phyloP scores from a whole-genome alignment of 2,888 invertebrate species.

The Myathropa florea region DNA sequence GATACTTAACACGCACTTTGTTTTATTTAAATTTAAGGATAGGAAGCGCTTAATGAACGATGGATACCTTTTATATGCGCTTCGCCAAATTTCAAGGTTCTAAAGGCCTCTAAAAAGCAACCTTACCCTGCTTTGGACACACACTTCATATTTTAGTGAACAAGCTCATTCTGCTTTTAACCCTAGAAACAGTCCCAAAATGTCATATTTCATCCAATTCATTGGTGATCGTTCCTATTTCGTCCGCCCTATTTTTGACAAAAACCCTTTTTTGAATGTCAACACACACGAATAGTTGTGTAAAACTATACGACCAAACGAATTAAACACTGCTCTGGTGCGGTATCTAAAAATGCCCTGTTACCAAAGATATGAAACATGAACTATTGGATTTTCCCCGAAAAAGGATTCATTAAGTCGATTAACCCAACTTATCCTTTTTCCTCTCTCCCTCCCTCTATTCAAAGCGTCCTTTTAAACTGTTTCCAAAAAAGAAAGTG shows the following conservation, averaged over 20 bases:
- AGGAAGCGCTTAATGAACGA: too few relatives aligned
- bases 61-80: too few relatives aligned
- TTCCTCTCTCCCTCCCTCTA: neutral
- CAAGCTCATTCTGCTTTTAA: neutral
- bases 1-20: too few relatives aligned
- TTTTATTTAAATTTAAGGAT: too few relatives aligned
- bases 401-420: conserved; percentile 56
- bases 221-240: neutral
- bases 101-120: neutral
- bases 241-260: too few relatives aligned
- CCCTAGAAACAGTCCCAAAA: neutral
- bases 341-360: conserved; percentile 21
- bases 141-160: neutral
- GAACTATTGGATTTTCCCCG: conserved; percentile 31
- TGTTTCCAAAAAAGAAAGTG: neutral
- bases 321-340: neutral
- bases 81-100: neutral
- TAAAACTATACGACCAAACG: too few relatives aligned
- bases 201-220: neutral
- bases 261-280: neutral
- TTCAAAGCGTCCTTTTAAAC: conserved; percentile 14
- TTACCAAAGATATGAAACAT: conserved; percentile 28
- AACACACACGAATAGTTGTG: conserved; percentile 32
- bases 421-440: conserved; percentile 45
- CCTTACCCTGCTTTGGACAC: neutral